Conservation (phyloP, 2,888 invertebrate genomes). For the Cinara cedri region DNA sequence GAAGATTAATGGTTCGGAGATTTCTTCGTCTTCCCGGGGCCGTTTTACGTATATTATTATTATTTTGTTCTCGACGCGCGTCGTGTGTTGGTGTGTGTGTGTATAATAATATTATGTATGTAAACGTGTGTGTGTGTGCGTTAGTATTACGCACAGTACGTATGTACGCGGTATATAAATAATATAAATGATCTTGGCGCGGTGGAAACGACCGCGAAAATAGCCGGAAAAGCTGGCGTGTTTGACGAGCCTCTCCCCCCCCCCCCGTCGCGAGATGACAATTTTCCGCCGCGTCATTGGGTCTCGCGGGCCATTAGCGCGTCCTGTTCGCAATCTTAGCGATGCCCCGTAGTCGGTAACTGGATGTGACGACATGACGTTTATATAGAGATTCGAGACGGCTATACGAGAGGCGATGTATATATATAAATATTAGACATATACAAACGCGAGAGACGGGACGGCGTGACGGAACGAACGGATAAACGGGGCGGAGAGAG, state of each 20-base stretch:
- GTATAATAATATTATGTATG: neutral
- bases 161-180: no score
- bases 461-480: neutral
- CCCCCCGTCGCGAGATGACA: conserved; percentile 8
- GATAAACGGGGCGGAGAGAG: no score
- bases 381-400: no score
- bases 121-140: neutral
- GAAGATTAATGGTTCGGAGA: conserved; percentile 55
- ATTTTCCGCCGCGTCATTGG: conserved; percentile 41
- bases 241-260: neutral
- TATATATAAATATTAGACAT: no score
- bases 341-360: conserved; percentile 38
- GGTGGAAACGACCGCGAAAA: conserved; percentile 10
- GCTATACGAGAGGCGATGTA: no score
- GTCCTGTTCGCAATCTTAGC: neutral
- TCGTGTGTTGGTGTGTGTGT: neutral
- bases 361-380: conserved; percentile 45
- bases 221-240: conserved; percentile 9
- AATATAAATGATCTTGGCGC: conserved; percentile 46
- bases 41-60: conserved; percentile 23
- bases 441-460: no score
- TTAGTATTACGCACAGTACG: conserved; percentile 4
- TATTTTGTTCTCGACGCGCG: conserved; percentile 10
- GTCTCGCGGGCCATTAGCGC: conserved; percentile 31
- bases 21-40: conserved; percentile 40